These are phyloP conservation scores for Leptocoma aspasia DNA, from an alignment of 2,113 vertebrate genomes.

Conservation along the genomic window DNA sequence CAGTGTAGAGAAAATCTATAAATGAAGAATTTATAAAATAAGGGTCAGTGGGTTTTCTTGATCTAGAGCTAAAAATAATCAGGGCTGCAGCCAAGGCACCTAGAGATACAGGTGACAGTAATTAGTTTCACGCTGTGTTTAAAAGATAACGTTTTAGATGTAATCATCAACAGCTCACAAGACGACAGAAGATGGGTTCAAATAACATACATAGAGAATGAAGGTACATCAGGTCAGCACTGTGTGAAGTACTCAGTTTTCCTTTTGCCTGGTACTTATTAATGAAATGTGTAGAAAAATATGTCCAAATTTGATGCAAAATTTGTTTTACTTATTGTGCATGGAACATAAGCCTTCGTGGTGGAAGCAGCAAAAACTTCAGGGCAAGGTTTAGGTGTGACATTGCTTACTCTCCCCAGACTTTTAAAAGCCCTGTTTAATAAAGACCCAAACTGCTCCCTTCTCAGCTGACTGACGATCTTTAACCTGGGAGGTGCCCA, in stretches of 20 bases:
- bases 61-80: constrained; percentile 4
- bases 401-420: background rate
- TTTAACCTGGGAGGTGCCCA: background rate
- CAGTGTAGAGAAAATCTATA: background rate
- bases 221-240: background rate
- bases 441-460: background rate
- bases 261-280: background rate
- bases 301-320: background rate
- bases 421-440: background rate
- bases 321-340: background rate
- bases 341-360: background rate
- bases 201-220: background rate
- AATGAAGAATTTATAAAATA: background rate
- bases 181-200: background rate
- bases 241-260: background rate
- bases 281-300: background rate
- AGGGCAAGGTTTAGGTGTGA: background rate
- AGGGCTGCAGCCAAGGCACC: background rate
- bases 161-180: background rate
- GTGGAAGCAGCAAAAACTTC: background rate
- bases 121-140: constrained; percentile 40
- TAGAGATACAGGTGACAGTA: background rate
- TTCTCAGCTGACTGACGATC: background rate
- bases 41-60: background rate
- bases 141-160: background rate